phyloP scores from a whole-genome alignment of 2,888 invertebrate species.

The Pheosia tremula region DNA sequence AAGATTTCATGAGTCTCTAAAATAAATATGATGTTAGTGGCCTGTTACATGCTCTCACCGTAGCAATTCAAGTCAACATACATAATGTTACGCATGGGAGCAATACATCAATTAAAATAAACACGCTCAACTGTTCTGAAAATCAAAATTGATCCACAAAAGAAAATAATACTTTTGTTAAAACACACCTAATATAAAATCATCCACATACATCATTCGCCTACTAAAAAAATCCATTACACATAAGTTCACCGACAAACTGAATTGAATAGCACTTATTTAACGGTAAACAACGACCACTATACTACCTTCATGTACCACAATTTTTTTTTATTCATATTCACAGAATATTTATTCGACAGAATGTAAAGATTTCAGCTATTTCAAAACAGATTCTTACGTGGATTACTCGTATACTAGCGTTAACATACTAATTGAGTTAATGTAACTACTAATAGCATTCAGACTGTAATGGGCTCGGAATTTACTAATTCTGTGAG shows the following conservation, averaged over 20 bases:
- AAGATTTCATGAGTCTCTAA: too few species aligned
- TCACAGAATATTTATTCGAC: not conserved
- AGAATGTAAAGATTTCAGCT: not conserved
- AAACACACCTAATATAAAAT: not conserved
- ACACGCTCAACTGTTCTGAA: not conserved
- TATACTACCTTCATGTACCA: too few species aligned
- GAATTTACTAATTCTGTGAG: not conserved
- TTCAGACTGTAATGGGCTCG: not conserved
- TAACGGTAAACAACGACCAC: slow-evolving; percentile 5
- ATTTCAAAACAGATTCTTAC: not conserved
- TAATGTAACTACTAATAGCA: not conserved
- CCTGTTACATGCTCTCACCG: too few species aligned
- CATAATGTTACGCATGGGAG: too few species aligned
- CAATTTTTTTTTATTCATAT: too few species aligned
- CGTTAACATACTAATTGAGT: not conserved
- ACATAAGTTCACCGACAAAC: slow-evolving; percentile 14
- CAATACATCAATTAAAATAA: too few species aligned
- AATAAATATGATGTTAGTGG: too few species aligned
- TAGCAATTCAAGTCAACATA: not conserved
- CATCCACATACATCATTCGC: not conserved
- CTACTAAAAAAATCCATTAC: slow-evolving; percentile 1
- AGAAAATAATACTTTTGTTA: not conserved
- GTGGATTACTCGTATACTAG: not conserved
- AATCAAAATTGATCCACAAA: not conserved
- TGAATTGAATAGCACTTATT: slow-evolving; percentile 13